Base-by-base conservation (phyloP, 2,113 vertebrate genomes). In the Chitala chitala region DNA sequence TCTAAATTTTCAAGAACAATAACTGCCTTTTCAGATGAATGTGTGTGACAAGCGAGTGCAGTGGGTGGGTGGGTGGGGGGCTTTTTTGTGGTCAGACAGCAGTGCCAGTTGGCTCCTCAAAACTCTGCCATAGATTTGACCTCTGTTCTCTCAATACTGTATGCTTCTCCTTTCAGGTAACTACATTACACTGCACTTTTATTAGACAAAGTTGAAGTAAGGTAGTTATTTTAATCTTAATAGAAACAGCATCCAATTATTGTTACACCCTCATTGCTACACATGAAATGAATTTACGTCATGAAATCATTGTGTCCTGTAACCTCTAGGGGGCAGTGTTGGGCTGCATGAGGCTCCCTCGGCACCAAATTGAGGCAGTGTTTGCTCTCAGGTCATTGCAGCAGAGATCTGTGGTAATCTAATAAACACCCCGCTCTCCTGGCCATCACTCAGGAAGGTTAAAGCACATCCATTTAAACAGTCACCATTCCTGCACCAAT, bases 311-410 rank as follows among this genome's bases (percentile, higher is more conserved):
- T 46, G 22, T 29, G 42, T 29, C 13, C 29, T 68, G 46, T 46
- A 24, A 68, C 64, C 64, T 68, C 40, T 46, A 68, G 64, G 64
- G 42, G 64, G 64, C 64, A 68, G n/a, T 68, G 40, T 68, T 68
- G 64, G 24, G 22, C 42, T 68, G 42, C 22, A 24, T 31, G n/a
- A 68, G 7, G 46, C 40, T 46, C 12, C 4, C 8, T 4, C 4
- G 5, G 4, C 42, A 26, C 22, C 12, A 29, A 12, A 38, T 42
- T 9, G 40, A 46, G 42, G 40, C 20, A n/a, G 64, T 26, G 40
- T 68, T 68, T 68, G 64, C 64, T 68, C 64, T 68, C 64, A 68
- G 64, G 64, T 68, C 64, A 68, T 46, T 68, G 64, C 64, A 68
- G 64, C 64, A 68, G 22, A 68, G 64, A 68, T 68, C 64, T 29